A percentile compares a stretch with the other conserved stretches of the same genome.
Evolutionary conservation across 2,113 vertebrate genomes (phyloP).

Genomic region (Boleophthalmus pectinirostris): DNA sequence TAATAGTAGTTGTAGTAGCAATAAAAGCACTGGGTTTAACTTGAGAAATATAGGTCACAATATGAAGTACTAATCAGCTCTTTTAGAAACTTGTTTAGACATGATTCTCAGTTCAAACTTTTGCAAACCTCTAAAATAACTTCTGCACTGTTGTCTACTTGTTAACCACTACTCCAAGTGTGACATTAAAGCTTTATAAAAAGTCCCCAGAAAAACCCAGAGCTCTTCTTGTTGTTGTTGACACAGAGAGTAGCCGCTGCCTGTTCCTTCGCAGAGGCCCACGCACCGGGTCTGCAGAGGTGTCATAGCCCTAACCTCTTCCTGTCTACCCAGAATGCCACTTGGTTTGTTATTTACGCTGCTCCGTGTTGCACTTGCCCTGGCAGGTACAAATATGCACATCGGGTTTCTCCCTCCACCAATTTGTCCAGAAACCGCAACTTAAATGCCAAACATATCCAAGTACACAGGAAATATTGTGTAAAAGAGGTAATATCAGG

Average conservation of each 20-base stretch:
- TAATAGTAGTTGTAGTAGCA: too few relatives aligned
- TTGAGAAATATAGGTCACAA: too few relatives aligned
- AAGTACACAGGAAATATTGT: background rate
- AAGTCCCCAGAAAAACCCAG: background rate
- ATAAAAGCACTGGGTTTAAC: too few relatives aligned
- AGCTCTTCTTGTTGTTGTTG: background rate
- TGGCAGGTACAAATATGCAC: conserved; percentile 10
- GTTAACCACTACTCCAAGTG: too few relatives aligned
- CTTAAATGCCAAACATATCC: background rate
- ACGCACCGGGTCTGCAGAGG: conserved; percentile 11
- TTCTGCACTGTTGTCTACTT: too few relatives aligned
- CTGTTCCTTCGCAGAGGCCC: conserved; percentile 32
- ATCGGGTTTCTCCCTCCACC: background rate
- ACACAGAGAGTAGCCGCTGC: conserved; percentile 15
- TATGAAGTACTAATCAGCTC: too few relatives aligned
- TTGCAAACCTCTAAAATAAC: too few relatives aligned
- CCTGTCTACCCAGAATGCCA: conserved; percentile 57
- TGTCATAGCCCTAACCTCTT: conserved; percentile 57
- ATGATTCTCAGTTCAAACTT: too few relatives aligned
- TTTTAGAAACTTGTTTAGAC: too few relatives aligned
- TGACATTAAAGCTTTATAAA: background rate
- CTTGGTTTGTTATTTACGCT: conserved; percentile 34
- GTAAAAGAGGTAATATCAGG: background rate
- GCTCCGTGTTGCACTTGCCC: conserved; percentile 10
- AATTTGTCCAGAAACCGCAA: background rate